Evolutionary conservation across 2,797 vertebrate genomes (phyloP), one percentile per base, ranked within the genome.

Genomic region (Lithobates sylvaticus): DNA sequence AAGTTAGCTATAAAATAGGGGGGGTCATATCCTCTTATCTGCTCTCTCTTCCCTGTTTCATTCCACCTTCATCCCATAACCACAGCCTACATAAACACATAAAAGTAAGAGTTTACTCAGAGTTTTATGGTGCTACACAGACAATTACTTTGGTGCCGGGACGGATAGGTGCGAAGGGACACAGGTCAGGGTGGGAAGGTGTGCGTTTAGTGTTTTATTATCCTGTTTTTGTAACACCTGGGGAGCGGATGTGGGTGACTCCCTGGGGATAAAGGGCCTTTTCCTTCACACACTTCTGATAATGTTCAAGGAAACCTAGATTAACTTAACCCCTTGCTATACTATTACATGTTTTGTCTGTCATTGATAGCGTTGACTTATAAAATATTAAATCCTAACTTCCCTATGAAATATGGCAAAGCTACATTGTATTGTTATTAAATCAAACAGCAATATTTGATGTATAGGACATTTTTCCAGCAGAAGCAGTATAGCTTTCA

Each of bases 181-280:
- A 85, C 82, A 85, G 87, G 86, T 87, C 86, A 87, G 76, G 70
- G 78, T 72, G 87, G 73, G 83, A 88, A 84, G 87, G 87, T 88
- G 83, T 88, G 78, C 78, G 29, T 84, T 88, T 85, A 85, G 78
- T 85, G 87, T 78, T 87, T 87, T 87, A 87, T 87, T 87, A 65
- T 84, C 71, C 71, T 87, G 86, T 87, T 87, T 84, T 87, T 87
- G 86, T 87, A 87, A 87, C 86, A 87, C 86, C 86, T 87, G 86
- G 76, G 86, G 70, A 87, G 81, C 76, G 44, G 86, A 77, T 47
- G 81, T 75, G 42, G 86, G 81, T 68, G 71, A 87, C 81, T 80
- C 81, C 76, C 76, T 34, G 39, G 29, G 76, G 76, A 87, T 84
- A 84, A 87, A 87, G 70, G 70, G 76, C 71, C 39, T 69, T 87